Evolutionary conservation across 2,113 vertebrate species (phyloP).

Genomic region (Arvicanthis niloticus): DNA sequence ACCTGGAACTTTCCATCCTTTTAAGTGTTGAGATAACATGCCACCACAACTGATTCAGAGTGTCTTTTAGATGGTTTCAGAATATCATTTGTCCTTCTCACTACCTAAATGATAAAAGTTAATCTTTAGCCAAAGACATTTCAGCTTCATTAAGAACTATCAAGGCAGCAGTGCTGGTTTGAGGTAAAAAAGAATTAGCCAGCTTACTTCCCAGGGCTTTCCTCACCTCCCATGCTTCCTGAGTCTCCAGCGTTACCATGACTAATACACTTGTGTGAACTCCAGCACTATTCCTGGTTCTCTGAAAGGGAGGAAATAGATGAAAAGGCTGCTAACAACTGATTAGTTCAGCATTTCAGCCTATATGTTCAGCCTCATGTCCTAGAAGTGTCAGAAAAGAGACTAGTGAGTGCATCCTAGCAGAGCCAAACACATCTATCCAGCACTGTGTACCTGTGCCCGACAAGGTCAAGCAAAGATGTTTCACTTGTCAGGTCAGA

Average conservation of each 20-base stretch:
- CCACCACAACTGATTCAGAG: neutral
- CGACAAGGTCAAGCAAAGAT: neutral
- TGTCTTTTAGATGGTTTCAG: neutral
- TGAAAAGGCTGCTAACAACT: neutral
- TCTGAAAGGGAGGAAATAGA: neutral
- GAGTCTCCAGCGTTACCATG: neutral
- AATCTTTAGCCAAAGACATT: constrained; percentile 24
- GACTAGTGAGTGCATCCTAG: neutral
- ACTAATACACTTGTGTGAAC: neutral
- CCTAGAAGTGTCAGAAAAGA: neutral
- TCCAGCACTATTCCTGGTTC: neutral
- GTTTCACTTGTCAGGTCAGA: neutral
- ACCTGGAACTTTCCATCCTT: neutral
- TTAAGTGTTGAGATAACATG: neutral
- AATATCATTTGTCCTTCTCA: neutral
- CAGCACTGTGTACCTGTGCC: neutral
- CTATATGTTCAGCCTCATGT: neutral
- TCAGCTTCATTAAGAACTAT: constrained; percentile 39
- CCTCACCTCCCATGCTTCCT: constrained; percentile 42
- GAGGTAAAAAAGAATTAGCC: constrained; percentile 2
- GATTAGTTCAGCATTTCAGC: neutral
- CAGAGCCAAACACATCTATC: neutral
- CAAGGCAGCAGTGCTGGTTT: neutral
- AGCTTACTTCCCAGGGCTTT: neutral
- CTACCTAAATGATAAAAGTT: constrained; percentile 29